A percentile compares a stretch with the other conserved stretches of the same genome.
phyloP scores from a whole-genome alignment of 1,140 invertebrate species.

The Drosophila triauraria region DNA sequence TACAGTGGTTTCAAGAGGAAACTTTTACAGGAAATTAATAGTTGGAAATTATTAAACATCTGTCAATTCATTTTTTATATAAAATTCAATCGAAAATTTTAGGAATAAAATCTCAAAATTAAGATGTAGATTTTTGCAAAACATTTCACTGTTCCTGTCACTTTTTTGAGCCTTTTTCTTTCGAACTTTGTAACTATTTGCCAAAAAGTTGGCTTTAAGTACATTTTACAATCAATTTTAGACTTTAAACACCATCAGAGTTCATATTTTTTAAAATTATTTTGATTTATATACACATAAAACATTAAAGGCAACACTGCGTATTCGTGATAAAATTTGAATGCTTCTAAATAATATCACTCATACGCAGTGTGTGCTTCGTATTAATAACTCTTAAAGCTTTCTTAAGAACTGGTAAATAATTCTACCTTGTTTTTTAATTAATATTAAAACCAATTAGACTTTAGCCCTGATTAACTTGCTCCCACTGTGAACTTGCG shows the following conservation, averaged over 20 bases:
- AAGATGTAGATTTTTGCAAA: too few relatives aligned
- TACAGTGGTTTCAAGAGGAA: conserved; percentile 20
- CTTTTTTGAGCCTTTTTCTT: too few relatives aligned
- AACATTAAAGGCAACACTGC: not conserved
- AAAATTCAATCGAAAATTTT: too few relatives aligned
- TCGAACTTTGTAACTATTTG: too few relatives aligned
- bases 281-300: too few relatives aligned
- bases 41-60: not conserved
- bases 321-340: not conserved
- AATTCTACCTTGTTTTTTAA: too few relatives aligned
- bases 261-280: not conserved
- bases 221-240: not conserved
- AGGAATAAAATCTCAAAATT: too few relatives aligned
- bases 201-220: not conserved
- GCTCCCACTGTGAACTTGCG: conserved; percentile 34
- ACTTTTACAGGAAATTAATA: not conserved
- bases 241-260: not conserved
- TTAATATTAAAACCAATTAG: not conserved
- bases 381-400: not conserved
- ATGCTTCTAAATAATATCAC: not conserved
- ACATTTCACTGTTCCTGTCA: too few relatives aligned
- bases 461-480: not conserved
- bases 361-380: not conserved
- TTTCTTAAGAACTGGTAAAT: not conserved
- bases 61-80: too few relatives aligned